Percentiles rank a stretch among this genome's conserved stretches.
Conservation (phyloP, 2,797 vertebrate species). For the Remorina albescens region DNA sequence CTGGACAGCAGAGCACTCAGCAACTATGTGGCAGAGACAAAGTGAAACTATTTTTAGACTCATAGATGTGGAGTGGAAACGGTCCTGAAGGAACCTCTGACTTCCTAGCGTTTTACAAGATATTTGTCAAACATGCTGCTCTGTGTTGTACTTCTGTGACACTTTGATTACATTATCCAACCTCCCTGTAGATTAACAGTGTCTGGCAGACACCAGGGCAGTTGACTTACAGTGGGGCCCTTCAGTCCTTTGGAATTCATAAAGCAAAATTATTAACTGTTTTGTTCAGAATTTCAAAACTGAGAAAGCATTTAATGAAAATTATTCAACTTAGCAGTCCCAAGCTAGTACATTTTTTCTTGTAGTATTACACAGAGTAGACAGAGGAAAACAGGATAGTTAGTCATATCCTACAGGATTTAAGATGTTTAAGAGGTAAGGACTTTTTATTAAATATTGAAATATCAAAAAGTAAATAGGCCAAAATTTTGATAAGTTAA, state of each 20-base stretch:
- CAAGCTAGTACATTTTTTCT: not conserved
- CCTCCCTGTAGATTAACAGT: conserved; percentile 75
- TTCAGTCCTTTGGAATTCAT: conserved; percentile 18
- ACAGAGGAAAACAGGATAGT: not conserved
- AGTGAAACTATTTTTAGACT: conserved; percentile 84
- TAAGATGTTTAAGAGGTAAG: no score
- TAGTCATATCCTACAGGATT: not conserved
- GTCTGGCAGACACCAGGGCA: conserved; percentile 54
- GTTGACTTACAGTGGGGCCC: conserved; percentile 35
- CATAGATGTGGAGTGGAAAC: conserved; percentile 80
- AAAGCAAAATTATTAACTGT: conserved; percentile 3
- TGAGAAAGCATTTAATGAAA: conserved; percentile 7
- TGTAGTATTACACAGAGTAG: no score
- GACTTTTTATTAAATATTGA: no score
- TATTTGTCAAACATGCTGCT: conserved; percentile 78
- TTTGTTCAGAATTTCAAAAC: conserved; percentile 22
- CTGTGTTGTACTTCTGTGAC: conserved; percentile 81
- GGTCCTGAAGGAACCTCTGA: conserved; percentile 80
- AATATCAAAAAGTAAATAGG: no score
- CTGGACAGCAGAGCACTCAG: conserved; percentile 66
- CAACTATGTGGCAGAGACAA: conserved; percentile 65
- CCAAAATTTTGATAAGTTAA: no score
- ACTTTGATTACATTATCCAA: conserved; percentile 84
- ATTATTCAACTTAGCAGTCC: conserved; percentile 16
- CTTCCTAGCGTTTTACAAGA: conserved; percentile 81